Evolutionary conservation across 2,113 vertebrate species (phyloP).

Genomic region (Strix uralensis): DNA sequence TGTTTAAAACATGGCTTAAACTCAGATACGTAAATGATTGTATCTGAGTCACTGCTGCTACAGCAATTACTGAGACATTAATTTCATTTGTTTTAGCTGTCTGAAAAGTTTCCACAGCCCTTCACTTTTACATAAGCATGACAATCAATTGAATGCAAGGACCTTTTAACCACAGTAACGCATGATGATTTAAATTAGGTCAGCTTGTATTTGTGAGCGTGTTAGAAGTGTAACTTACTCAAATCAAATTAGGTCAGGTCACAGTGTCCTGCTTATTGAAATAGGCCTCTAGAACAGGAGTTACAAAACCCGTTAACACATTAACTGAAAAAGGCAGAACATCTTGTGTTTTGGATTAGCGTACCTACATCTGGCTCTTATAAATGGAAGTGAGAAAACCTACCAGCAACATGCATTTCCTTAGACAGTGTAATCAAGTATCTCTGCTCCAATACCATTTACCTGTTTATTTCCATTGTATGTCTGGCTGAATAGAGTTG

Average conservation of each 20-base stretch:
- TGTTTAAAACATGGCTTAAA: neutral
- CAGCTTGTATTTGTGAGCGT: neutral
- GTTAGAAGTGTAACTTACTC: neutral
- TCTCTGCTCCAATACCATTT: neutral
- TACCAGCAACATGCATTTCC: neutral
- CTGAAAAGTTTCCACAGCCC: neutral
- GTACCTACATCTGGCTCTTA: neutral
- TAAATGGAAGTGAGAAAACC: neutral
- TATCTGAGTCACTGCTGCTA: neutral
- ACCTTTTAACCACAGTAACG: neutral
- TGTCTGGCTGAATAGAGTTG: neutral
- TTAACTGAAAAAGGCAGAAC: neutral
- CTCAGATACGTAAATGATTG: neutral
- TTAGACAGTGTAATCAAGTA: neutral
- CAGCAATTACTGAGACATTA: neutral
- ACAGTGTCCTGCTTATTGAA: neutral
- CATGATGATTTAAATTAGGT: constrained; percentile 44
- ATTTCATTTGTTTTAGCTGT: neutral
- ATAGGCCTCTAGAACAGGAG: neutral
- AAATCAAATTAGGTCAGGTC: constrained; percentile 52
- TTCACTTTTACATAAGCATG: neutral
- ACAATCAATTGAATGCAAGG: neutral
- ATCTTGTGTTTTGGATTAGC: neutral
- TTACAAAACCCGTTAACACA: neutral
- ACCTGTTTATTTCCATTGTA: neutral